Percentiles rank a stretch among this genome's conserved stretches.
phyloP scores from a whole-genome alignment of 2,888 invertebrate species.

The Mactromeris polynyma region DNA sequence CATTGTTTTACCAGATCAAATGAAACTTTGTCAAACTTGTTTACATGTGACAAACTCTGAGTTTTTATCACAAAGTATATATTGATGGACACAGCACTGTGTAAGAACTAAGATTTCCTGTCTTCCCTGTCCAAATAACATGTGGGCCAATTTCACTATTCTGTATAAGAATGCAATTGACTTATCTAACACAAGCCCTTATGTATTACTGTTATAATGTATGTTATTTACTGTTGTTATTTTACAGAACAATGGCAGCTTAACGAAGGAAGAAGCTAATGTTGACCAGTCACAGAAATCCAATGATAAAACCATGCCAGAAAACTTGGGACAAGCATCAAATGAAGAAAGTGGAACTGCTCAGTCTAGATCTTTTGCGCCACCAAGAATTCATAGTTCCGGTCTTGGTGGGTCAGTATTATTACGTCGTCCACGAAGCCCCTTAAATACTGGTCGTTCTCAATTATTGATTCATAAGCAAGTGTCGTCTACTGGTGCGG shows the following conservation, averaged over 20 bases:
- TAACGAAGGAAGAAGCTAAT: background rate
- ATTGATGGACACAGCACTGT: too few species aligned
- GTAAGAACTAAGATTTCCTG: too few species aligned
- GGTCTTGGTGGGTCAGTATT: constrained; percentile 56
- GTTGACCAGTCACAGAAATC: background rate
- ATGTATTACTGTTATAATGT: background rate
- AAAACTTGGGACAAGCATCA: background rate
- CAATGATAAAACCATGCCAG: background rate
- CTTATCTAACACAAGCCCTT: too few species aligned
- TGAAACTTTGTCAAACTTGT: too few species aligned
- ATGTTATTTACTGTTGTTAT: background rate
- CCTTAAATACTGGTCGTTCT: constrained; percentile 41
- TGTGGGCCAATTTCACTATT: too few species aligned
- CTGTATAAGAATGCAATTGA: too few species aligned
- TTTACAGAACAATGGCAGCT: constrained; percentile 2
- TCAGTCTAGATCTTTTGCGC: constrained; percentile 41
- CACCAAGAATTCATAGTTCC: constrained; percentile 59
- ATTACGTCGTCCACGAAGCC: constrained; percentile 60
- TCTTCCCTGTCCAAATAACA: too few species aligned
- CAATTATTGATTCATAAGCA: constrained; percentile 52
- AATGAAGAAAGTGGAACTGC: constrained; percentile 11
- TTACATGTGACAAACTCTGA: too few species aligned
- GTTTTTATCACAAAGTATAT: too few species aligned
- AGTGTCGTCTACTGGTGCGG: background rate
- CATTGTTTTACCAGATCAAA: too few species aligned